Evolutionary conservation across 2,113 vertebrate genomes (phyloP).

Genomic region (Semnopithecus entellus): DNA sequence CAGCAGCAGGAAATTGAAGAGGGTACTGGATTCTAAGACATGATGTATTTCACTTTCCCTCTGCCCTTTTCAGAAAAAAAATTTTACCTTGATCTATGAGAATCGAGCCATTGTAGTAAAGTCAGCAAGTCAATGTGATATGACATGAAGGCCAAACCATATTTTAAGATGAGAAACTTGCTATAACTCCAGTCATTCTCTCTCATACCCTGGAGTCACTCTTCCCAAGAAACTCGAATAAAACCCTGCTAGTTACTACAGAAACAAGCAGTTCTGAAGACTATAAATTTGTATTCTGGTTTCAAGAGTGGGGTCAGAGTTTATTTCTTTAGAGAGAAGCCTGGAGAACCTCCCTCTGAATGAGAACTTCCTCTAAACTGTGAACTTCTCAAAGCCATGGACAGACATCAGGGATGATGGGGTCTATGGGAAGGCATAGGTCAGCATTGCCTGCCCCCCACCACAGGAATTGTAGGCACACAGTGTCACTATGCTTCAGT

Average conservation of each 20-base stretch:
- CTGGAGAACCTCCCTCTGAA: neutral
- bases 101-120: neutral
- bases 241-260: neutral
- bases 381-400: neutral
- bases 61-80: neutral
- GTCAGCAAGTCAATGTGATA: neutral
- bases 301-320: neutral
- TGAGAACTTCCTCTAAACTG: neutral
- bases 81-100: neutral
- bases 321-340: neutral
- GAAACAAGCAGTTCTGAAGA: neutral
- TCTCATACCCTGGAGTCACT: neutral
- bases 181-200: neutral
- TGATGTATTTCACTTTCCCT: neutral
- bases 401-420: neutral
- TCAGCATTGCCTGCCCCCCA: too few species aligned
- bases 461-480: accelerated
- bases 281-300: neutral
- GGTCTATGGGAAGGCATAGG: neutral
- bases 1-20: neutral
- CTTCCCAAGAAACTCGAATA: neutral
- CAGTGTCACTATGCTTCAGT: neutral
- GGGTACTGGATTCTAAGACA: neutral
- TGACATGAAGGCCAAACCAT: neutral
- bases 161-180: neutral